Percentiles rank a stretch among this genome's conserved stretches.
phyloP scores from a whole-genome alignment of 2,797 vertebrate genomes.

The Phrynocephalus forsythii region DNA sequence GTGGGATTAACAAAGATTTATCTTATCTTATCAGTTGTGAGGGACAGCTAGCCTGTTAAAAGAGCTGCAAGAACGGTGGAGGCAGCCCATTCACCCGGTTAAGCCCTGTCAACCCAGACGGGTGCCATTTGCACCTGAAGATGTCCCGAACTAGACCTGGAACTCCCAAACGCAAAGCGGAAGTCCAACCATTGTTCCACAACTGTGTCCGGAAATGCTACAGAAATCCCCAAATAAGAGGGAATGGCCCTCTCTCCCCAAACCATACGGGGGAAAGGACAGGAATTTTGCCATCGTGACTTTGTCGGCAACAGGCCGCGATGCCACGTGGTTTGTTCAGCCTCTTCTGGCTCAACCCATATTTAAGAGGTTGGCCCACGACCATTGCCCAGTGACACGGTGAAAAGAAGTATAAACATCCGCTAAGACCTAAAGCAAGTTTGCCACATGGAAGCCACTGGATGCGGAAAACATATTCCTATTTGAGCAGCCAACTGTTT shows the following conservation, averaged over 20 bases:
- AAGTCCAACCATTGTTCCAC: no score
- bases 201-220: neutral
- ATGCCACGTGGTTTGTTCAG: no score
- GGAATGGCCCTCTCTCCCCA: neutral
- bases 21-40: no score
- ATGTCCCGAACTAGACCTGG: neutral
- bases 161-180: neutral
- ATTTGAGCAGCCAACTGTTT: neutral
- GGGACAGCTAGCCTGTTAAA: no score
- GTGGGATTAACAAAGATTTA: no score
- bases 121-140: neutral
- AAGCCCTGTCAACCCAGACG: no score
- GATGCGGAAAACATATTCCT: neutral
- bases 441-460: neutral
- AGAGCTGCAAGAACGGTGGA: neutral
- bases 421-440: neutral
- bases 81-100: no score
- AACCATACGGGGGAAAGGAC: no score
- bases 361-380: neutral
- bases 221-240: neutral
- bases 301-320: no score
- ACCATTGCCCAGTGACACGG: no score
- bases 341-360: neutral
- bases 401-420: neutral
- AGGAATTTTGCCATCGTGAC: neutral